Conservation (phyloP, 2,113 vertebrate species). For the Notothenia coriiceps region DNA sequence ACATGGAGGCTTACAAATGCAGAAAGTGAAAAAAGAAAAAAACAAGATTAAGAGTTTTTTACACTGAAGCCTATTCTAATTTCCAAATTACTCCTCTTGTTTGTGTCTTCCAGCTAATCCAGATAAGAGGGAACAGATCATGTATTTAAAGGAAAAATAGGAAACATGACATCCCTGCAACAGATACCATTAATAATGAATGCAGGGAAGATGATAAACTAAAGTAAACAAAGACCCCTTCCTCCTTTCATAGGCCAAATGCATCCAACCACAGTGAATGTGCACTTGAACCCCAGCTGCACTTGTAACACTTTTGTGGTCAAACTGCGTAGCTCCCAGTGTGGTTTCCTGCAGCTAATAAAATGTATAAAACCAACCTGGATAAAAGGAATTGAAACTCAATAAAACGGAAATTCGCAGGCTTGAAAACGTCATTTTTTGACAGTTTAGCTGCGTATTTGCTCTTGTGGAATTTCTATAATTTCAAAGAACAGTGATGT, state of each 20-base stretch:
- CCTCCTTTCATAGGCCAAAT: neutral
- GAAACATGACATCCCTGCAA: neutral
- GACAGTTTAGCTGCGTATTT: neutral
- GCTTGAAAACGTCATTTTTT: neutral
- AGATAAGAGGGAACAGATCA: neutral
- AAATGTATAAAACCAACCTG: neutral
- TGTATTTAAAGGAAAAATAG: neutral
- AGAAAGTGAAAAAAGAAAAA: neutral
- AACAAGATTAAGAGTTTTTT: neutral
- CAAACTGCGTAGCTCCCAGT: neutral
- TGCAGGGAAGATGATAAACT: constrained; percentile 15
- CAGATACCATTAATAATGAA: constrained; percentile 16
- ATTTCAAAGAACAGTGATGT: neutral
- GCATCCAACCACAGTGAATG: neutral
- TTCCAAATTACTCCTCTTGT: neutral
- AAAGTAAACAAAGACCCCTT: neutral
- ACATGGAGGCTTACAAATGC: neutral
- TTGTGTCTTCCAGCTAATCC: neutral
- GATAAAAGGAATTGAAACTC: neutral
- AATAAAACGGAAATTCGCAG: neutral
- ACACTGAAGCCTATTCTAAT: neutral
- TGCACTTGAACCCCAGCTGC: constrained; percentile 1
- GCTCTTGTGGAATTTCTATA: constrained; percentile 34
- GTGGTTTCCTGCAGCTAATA: accelerated
- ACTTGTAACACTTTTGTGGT: neutral